Evolutionary conservation across 2,797 vertebrate genomes (phyloP).

Genomic region (Argya squamiceps): DNA sequence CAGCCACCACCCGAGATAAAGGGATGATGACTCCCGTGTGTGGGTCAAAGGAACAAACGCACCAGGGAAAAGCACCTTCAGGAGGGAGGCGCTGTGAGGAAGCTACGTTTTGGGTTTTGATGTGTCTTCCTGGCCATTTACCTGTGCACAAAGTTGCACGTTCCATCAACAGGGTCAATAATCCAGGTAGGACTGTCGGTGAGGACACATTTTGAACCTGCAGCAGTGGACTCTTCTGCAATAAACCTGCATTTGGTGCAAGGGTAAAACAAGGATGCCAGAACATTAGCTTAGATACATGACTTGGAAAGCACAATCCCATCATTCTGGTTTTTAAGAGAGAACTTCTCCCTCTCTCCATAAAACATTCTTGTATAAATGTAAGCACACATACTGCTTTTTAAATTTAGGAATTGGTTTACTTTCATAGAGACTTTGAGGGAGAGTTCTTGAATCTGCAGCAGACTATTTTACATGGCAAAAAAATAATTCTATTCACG

Average conservation of each 20-base stretch:
- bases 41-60: background rate
- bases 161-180: slow-evolving; percentile 88
- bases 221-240: slow-evolving; percentile 87
- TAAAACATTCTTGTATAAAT: background rate
- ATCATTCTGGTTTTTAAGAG: background rate
- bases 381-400: background rate
- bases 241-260: slow-evolving; percentile 80
- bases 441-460: background rate
- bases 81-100: background rate
- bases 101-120: background rate
- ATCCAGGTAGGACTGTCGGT: slow-evolving; percentile 86
- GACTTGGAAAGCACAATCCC: background rate
- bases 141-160: slow-evolving; percentile 90
- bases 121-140: slow-evolving; percentile 15
- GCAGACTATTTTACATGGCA: background rate
- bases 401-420: background rate
- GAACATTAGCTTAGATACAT: background rate
- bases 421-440: background rate
- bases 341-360: background rate
- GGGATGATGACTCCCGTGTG: background rate
- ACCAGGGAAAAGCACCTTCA: background rate
- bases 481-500: background rate
- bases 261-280: background rate
- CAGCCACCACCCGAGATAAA: background rate
- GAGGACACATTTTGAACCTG: slow-evolving; percentile 83